Evolutionary conservation across 2,888 invertebrate genomes (phyloP).

Genomic region (Tuberolachnus salignus): DNA sequence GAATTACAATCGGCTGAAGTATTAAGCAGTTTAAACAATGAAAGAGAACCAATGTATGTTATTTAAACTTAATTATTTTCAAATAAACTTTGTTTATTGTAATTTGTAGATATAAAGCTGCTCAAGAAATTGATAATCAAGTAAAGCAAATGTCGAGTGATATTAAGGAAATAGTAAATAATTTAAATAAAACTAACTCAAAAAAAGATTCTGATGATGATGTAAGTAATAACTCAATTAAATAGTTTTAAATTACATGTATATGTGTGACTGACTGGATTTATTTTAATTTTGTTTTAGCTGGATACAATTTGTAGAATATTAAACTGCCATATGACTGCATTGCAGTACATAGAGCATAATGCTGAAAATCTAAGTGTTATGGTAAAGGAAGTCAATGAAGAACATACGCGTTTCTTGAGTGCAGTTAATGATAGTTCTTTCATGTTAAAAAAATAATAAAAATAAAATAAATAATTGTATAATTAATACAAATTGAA

Average conservation of each 20-base stretch:
- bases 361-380: constrained; percentile 66
- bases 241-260: not conserved
- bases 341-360: constrained; percentile 91
- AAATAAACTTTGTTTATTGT: constrained; percentile 1
- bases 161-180: constrained; percentile 92
- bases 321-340: constrained; percentile 94
- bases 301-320: constrained; percentile 76
- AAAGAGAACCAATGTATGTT: constrained; percentile 83
- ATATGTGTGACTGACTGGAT: not conserved
- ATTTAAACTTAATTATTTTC: not conserved
- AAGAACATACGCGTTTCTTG: constrained; percentile 49
- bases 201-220: constrained; percentile 85
- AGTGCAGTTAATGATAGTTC: constrained; percentile 33
- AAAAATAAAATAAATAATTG: no score
- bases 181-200: constrained; percentile 86
- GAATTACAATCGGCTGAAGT: constrained; percentile 67
- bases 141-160: constrained; percentile 94
- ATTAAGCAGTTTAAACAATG: constrained; percentile 72
- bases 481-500: not conserved
- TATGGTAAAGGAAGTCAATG: constrained; percentile 43
- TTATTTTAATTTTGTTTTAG: constrained; percentile 65
- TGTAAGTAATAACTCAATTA: constrained; percentile 65
- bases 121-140: constrained; percentile 90
- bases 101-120: constrained; percentile 61
- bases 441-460: constrained; percentile 40